Base-by-base conservation (phyloP, 2,888 invertebrate species). In the Alloscopus bannaensis region DNA sequence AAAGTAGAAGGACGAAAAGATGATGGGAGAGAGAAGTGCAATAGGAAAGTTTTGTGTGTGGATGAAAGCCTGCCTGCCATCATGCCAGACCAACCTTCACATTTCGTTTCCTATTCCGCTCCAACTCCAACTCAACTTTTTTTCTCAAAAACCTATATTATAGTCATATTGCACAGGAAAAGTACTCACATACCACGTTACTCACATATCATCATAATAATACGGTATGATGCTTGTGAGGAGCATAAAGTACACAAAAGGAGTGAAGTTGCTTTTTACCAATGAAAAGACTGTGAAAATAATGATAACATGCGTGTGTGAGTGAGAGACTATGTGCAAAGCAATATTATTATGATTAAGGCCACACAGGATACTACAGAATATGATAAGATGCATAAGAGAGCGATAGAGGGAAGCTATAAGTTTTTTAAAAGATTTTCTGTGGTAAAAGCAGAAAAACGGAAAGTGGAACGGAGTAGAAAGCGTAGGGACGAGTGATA, bases 1-100 rank as follows among this genome's bases (percentile, higher is more conserved):
- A 52, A 78, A 78, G 78, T 64, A 24, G 64, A 78, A n/a, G 70
- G 70, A 78, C 57, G 70, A 78, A 28, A 76, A 77, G 62, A 62
- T 76, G 68, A 70, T 70, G 78, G 78, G 68, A 76, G 55, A 78
- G 71, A 26, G 64, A 52, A 73, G 66, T 73, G 65, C 66, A 75
- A 75, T 76, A 76, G 60, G 52, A 75, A 75, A 73, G 72, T 73
- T 71, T 55, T 71, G 60, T 28, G 57, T 73, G 68, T 52, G 76
- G 68, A 69, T 76, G 68, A 76, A 76, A 76, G 66, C 68, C 68
- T 76, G 60, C 76, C 76, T 66, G 76, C 68, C 76, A 75, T 59
- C 65, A 55, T 66, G 75, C 75, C 75, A 75, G 45, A 28, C 60
- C 26, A 42, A 47, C 66, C 68, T 75, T 75, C 66, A 66, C 68